A percentile compares a stretch with the other conserved stretches of the same genome.
These are phyloP conservation scores for Leptinotarsa haldemani DNA, from an alignment of 2,888 invertebrate genomes.

Conservation along the genomic window DNA sequence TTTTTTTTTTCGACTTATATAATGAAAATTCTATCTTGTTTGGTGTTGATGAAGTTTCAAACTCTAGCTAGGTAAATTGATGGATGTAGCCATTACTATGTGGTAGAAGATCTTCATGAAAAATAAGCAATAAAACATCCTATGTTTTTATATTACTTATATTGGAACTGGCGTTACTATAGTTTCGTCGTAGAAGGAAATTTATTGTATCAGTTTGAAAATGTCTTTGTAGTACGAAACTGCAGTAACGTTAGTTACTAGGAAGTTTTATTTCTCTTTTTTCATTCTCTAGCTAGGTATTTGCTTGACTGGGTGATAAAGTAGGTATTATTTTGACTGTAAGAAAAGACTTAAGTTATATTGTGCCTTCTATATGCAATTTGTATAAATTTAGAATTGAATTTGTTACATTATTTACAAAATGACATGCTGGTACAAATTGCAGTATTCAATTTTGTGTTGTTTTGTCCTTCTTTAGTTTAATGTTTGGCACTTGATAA, in stretches of 20 bases:
- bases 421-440: background rate
- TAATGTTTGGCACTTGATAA: background rate
- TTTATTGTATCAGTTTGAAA: no score
- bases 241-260: no score
- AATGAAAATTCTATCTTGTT: no score
- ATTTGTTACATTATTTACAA: background rate
- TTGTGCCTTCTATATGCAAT: slow-evolving; percentile 30
- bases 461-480: background rate
- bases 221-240: no score
- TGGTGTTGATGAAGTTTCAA: background rate
- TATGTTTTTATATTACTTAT: no score
- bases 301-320: background rate
- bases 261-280: no score
- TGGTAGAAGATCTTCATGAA: no score
- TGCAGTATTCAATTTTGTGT: background rate
- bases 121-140: no score
- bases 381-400: background rate
- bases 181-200: no score
- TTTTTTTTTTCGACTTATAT: no score
- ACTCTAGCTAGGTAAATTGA: background rate
- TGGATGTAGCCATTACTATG: no score
- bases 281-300: background rate
- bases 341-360: slow-evolving; percentile 28
- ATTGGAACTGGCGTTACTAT: no score
- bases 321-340: slow-evolving; percentile 10